These are phyloP conservation scores for Girardinus metallicus DNA, from an alignment of 2,797 vertebrate genomes.

Conservation along the genomic window DNA sequence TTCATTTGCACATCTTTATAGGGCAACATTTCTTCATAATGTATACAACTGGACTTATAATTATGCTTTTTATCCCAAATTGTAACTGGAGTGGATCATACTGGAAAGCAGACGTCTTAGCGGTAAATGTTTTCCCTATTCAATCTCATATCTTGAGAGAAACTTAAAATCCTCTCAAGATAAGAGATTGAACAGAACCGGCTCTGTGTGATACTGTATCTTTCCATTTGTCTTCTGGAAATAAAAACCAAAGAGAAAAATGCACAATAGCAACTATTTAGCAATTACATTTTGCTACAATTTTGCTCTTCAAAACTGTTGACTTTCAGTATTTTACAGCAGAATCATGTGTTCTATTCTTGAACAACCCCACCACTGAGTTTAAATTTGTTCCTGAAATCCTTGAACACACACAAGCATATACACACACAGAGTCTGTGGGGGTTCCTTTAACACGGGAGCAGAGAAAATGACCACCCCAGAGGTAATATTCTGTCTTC, in stretches of 20 bases:
- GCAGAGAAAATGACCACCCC: slow-evolving; percentile 38
- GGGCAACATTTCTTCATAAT: neutral
- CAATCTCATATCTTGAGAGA: neutral
- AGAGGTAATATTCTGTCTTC: slow-evolving; percentile 38
- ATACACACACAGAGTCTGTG: slow-evolving; percentile 10
- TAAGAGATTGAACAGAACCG: no score
- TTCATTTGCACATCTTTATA: neutral
- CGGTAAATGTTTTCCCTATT: neutral
- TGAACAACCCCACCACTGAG: neutral
- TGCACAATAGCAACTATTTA: neutral
- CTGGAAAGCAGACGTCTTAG: neutral
- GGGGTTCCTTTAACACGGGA: slow-evolving; percentile 23
- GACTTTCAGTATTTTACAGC: neutral
- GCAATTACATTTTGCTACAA: neutral
- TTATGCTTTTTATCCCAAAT: neutral
- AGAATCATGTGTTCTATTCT: slow-evolving; percentile 13
- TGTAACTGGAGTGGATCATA: neutral
- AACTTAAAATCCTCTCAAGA: no score
- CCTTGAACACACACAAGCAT: slow-evolving; percentile 8
- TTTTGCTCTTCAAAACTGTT: slow-evolving; percentile 2
- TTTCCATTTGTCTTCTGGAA: neutral
- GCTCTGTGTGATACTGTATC: no score
- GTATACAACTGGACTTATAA: neutral
- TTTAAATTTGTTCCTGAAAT: slow-evolving; percentile 18
- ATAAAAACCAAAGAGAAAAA: neutral